Evolutionary conservation across 2,888 invertebrate species (phyloP).

Genomic region (Oscheius sp.): DNA sequence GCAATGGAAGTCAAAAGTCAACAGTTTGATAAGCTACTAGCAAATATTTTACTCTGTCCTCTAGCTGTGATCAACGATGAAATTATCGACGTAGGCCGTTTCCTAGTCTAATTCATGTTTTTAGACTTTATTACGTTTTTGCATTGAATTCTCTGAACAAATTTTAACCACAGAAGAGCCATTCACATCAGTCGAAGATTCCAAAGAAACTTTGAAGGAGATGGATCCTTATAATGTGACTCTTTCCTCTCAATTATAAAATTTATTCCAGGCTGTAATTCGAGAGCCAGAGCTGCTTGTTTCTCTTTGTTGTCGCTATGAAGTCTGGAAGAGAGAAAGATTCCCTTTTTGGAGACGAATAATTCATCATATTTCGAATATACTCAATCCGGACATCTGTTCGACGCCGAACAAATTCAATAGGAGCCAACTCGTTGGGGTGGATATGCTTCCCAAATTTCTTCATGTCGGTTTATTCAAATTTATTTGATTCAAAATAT

Average conservation of each 20-base stretch:
- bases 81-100: constrained; percentile 38
- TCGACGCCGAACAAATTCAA: constrained; percentile 13
- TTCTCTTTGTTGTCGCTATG: constrained; percentile 33
- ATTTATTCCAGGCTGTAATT: constrained; percentile 26
- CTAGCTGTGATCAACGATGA: constrained; percentile 33
- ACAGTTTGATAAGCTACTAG: background rate
- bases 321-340: constrained; percentile 34
- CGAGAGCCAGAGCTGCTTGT: constrained; percentile 18
- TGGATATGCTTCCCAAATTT: constrained; percentile 29
- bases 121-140: constrained; percentile 8
- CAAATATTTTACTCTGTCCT: constrained; percentile 29
- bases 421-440: constrained; percentile 14
- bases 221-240: constrained; percentile 6
- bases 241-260: background rate
- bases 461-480: constrained; percentile 13
- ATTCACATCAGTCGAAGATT: background rate
- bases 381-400: constrained; percentile 8
- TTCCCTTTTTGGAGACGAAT: constrained; percentile 20
- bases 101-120: background rate
- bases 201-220: background rate
- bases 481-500: background rate
- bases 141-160: constrained; percentile 1
- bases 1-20: constrained; percentile 1
- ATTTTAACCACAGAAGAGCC: background rate
- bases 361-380: background rate